A percentile compares a stretch with the other conserved stretches of the same genome.
Evolutionary conservation across 1,140 invertebrate species (phyloP).

Genomic region (Papilio machaon): DNA sequence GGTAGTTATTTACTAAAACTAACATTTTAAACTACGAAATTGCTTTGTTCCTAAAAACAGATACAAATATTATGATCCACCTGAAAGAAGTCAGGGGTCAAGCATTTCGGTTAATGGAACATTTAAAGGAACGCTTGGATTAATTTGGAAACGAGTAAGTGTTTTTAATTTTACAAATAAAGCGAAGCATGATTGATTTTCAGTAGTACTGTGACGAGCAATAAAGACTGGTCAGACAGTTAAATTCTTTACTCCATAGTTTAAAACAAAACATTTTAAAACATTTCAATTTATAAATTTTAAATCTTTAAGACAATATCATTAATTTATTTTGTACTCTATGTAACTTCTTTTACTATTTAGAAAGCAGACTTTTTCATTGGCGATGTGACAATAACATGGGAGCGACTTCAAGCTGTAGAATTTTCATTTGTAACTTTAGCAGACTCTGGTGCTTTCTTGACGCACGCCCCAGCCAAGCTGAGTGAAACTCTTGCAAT

Average conservation of each 20-base stretch:
- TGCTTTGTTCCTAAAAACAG: slow-evolving; percentile 59
- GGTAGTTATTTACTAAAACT: background rate
- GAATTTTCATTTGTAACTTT: slow-evolving; percentile 88
- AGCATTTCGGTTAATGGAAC: slow-evolving; percentile 83
- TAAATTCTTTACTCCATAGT: too few relatives aligned
- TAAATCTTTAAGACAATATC: background rate
- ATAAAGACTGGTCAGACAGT: too few relatives aligned
- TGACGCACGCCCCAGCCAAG: slow-evolving; percentile 86
- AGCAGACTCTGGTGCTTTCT: slow-evolving; percentile 87
- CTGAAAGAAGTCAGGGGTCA: slow-evolving; percentile 86
- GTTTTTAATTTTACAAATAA: background rate
- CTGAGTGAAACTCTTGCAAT: slow-evolving; percentile 87
- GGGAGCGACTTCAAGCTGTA: slow-evolving; percentile 85
- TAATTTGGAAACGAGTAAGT: slow-evolving; percentile 85
- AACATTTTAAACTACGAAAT: slow-evolving; percentile 22
- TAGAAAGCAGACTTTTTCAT: slow-evolving; percentile 87
- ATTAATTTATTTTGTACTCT: background rate
- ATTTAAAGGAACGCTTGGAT: slow-evolving; percentile 86
- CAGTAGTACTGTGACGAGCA: too few relatives aligned
- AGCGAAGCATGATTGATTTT: too few relatives aligned
- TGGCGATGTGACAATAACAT: slow-evolving; percentile 86
- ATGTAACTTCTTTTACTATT: background rate
- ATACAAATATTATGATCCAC: slow-evolving; percentile 86
- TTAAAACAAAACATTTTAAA: too few relatives aligned
- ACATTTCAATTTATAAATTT: too few relatives aligned